phyloP scores from a whole-genome alignment of 2,888 invertebrate species.

The Entomobrya multifasciata region DNA sequence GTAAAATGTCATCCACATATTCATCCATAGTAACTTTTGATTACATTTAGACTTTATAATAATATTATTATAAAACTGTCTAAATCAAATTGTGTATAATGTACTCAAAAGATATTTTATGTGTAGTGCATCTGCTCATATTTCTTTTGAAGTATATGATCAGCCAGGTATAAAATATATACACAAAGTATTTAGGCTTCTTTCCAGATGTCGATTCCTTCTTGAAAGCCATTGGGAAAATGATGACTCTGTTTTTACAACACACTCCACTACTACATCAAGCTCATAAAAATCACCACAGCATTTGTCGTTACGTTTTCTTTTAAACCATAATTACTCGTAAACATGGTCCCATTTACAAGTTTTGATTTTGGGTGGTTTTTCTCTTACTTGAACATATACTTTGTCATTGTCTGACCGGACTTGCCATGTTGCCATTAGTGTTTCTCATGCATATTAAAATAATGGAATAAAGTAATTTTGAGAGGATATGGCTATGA shows the following conservation, averaged over 20 bases:
- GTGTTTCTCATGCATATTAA: background rate
- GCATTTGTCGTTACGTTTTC: constrained; percentile 62
- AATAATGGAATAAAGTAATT: no score
- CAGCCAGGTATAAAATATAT: background rate
- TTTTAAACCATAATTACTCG: constrained; percentile 61
- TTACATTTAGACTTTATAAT: no score
- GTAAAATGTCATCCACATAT: no score
- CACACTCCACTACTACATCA: constrained; percentile 33
- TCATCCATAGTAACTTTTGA: no score
- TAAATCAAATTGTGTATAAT: constrained; percentile 9
- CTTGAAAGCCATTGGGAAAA: constrained; percentile 24
- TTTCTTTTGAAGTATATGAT: constrained; percentile 1
- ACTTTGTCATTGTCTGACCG: background rate
- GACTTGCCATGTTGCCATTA: background rate
- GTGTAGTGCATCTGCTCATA: constrained; percentile 28
- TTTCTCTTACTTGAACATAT: background rate
- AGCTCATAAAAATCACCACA: constrained; percentile 62
- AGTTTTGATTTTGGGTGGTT: constrained; percentile 63
- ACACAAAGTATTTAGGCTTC: background rate
- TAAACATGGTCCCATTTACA: constrained; percentile 66
- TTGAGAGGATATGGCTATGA: no score
- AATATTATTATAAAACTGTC: constrained; percentile 37
- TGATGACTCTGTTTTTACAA: constrained; percentile 19
- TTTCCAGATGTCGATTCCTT: constrained; percentile 41
- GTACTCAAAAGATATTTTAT: constrained; percentile 34